phyloP scores from a whole-genome alignment of 2,888 invertebrate genomes.

The Polyploca ridens region DNA sequence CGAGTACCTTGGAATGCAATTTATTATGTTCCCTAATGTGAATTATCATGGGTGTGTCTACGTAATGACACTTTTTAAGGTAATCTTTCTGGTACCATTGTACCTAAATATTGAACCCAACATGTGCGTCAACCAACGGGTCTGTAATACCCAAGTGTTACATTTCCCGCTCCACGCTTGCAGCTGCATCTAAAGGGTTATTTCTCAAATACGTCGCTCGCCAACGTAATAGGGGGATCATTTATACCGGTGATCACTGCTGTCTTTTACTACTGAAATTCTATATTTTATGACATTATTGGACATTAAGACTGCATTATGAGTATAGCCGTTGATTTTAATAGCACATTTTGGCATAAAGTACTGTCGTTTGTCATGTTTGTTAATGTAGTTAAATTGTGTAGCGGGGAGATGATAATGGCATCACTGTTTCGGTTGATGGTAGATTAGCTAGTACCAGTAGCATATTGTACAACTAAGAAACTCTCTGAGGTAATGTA shows the following conservation, averaged over 20 bases:
- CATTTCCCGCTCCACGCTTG: slow-evolving; percentile 51
- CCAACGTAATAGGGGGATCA: slow-evolving; percentile 58
- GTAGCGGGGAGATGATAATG: background rate
- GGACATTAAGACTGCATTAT: slow-evolving; percentile 19
- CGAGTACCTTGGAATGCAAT: no score
- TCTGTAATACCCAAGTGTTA: slow-evolving; percentile 21
- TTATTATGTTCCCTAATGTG: no score
- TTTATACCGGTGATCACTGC: slow-evolving; percentile 67
- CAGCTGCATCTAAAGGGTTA: slow-evolving; percentile 71
- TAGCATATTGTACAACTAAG: no score
- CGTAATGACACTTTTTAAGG: no score
- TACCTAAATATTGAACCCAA: background rate
- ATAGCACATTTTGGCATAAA: slow-evolving; percentile 2
- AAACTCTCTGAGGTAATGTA: no score
- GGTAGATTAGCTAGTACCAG: background rate
- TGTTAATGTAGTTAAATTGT: slow-evolving; percentile 1
- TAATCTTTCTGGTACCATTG: no score
- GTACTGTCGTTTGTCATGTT: slow-evolving; percentile 4
- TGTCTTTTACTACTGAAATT: slow-evolving; percentile 57
- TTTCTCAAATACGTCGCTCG: slow-evolving; percentile 69
- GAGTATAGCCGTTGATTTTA: slow-evolving; percentile 3
- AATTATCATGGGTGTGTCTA: no score
- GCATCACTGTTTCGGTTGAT: background rate
- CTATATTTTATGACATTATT: slow-evolving; percentile 47
- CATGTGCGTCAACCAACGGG: background rate